These are phyloP conservation scores for Amphilophus citrinellus DNA, from an alignment of 2,113 vertebrate genomes.

Conservation along the genomic window DNA sequence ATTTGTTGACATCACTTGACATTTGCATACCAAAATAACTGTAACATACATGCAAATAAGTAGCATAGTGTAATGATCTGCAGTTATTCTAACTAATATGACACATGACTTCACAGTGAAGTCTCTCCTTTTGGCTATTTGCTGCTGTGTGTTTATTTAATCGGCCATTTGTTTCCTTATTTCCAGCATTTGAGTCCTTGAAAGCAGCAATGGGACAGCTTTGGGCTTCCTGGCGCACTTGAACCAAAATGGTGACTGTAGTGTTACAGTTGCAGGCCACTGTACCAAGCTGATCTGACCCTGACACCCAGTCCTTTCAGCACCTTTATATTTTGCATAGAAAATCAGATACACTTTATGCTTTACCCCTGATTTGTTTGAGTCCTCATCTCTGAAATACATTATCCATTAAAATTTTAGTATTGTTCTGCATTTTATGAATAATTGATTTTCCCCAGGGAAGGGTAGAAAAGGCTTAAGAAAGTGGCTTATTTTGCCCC, in stretches of 20 bases:
- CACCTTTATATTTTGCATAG: background rate
- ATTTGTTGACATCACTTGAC: background rate
- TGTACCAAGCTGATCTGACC: background rate
- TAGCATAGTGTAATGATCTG: background rate
- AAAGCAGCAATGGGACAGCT: constrained; percentile 4
- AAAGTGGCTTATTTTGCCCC: background rate
- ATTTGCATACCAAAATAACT: background rate
- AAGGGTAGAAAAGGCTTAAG: background rate
- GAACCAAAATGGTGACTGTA: constrained; percentile 65
- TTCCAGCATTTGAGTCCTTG: background rate
- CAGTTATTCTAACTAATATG: background rate
- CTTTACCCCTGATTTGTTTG: constrained; percentile 30
- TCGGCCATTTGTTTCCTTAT: background rate
- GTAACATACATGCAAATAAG: background rate
- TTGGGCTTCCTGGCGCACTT: background rate
- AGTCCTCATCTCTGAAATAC: constrained; percentile 37
- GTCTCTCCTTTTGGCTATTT: background rate
- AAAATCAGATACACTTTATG: constrained; percentile 12
- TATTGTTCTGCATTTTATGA: background rate
- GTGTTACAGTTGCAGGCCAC: constrained; percentile 23
- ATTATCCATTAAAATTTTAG: constrained; percentile 22
- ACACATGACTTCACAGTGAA: background rate
- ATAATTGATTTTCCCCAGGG: constrained; percentile 35
- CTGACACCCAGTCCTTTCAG: background rate
- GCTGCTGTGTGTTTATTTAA: background rate